phyloP scores from a whole-genome alignment of 2,113 vertebrate genomes.

The Chaetodon trifascialis region DNA sequence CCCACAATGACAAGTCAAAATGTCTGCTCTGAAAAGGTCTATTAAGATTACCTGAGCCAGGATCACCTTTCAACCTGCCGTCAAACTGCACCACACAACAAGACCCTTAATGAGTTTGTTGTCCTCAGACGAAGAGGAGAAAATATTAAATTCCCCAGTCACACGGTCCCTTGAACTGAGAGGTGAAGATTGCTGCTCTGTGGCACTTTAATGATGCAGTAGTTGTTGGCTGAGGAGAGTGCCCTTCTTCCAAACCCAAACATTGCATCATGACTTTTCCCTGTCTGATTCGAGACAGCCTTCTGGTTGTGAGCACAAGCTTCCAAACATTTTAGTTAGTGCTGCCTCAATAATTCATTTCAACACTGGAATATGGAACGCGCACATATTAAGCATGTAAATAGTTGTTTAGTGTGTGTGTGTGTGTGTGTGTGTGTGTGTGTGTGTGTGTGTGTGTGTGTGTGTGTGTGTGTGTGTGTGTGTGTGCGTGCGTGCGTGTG shows the following conservation, averaged over 20 bases:
- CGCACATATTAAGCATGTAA: conserved; percentile 40
- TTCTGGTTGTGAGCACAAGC: conserved; percentile 29
- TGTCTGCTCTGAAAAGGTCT: conserved; percentile 20
- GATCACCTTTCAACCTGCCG: conserved; percentile 6
- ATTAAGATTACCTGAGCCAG: not conserved
- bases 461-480: conserved; percentile 1
- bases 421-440: conserved; percentile 23
- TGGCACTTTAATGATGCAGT: conserved; percentile 40
- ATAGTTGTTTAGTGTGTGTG: conserved; percentile 25
- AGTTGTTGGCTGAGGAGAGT: conserved; percentile 7
- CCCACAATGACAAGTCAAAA: not conserved
- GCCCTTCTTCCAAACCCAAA: conserved; percentile 45
- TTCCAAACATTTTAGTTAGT: conserved; percentile 55
- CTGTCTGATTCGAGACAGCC: conserved; percentile 30
- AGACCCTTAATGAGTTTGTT: conserved; percentile 14
- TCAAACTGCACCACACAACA: not conserved
- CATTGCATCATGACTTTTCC: conserved; percentile 38
- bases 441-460: conserved; percentile 8
- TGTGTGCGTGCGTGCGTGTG: conserved; percentile 17
- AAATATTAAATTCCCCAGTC: conserved; percentile 7
- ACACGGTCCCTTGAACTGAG: conserved; percentile 12
- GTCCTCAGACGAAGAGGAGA: conserved; percentile 8
- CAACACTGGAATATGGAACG: conserved; percentile 36
- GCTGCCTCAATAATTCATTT: conserved; percentile 62
- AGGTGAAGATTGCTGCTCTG: conserved; percentile 12